These are phyloP conservation scores for Chrysotoxum bicinctum DNA, from an alignment of 2,888 invertebrate species.

Conservation along the genomic window DNA sequence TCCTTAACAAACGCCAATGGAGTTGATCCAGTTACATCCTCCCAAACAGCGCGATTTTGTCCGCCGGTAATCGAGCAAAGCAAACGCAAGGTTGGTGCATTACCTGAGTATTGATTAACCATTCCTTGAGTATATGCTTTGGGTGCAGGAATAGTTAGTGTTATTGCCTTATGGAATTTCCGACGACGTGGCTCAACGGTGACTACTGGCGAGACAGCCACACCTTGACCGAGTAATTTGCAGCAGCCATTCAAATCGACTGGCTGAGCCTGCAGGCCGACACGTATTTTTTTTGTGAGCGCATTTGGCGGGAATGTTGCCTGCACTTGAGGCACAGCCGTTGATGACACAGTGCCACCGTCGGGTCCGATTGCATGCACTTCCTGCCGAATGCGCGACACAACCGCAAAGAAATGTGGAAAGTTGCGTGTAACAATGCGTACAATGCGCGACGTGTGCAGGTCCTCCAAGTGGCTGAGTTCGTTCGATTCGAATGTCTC, in stretches of 20 bases:
- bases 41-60: slow-evolving; percentile 98
- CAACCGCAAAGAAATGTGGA: slow-evolving; percentile 98
- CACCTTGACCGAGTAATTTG: slow-evolving; percentile 96
- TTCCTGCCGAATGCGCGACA: slow-evolving; percentile 97
- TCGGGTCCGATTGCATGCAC: slow-evolving; percentile 98
- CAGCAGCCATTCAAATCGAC: slow-evolving; percentile 92
- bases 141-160: slow-evolving; percentile 96
- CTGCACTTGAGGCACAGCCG: slow-evolving; percentile 93
- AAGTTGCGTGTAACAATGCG: slow-evolving; percentile 98
- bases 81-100: slow-evolving; percentile 92
- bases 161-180: slow-evolving; percentile 99
- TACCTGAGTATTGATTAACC: slow-evolving; percentile 92
- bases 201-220: slow-evolving; percentile 98
- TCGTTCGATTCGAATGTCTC: slow-evolving; percentile 89
- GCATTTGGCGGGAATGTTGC: slow-evolving; percentile 96
- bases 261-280: slow-evolving; percentile 98
- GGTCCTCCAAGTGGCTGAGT: slow-evolving; percentile 89
- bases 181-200: slow-evolving; percentile 98
- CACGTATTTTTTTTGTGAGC: slow-evolving; percentile 99
- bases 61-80: slow-evolving; percentile 98
- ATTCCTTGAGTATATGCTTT: slow-evolving; percentile 85
- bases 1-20: slow-evolving; percentile 98
- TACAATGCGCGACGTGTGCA: slow-evolving; percentile 94
- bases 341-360: slow-evolving; percentile 97
- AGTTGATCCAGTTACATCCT: slow-evolving; percentile 99